Percentiles rank a stretch among this genome's conserved stretches.
Evolutionary conservation across 2,113 vertebrate species (phyloP).

Genomic region (human (Homo sapiens)): DNA sequence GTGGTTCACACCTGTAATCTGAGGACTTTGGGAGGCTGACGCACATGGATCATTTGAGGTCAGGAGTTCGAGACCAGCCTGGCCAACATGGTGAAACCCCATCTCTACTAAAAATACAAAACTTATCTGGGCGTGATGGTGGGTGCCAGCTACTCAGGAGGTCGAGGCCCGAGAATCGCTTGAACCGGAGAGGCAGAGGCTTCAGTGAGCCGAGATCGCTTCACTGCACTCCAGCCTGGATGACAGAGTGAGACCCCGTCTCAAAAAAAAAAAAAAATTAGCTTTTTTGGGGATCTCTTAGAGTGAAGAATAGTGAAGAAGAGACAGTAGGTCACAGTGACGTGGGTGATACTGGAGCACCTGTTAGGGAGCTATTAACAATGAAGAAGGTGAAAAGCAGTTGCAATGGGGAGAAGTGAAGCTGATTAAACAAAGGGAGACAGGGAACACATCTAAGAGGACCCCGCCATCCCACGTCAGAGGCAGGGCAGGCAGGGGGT

Average conservation of each 20-base stretch:
- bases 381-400: neutral
- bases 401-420: neutral
- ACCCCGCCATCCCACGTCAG: neutral
- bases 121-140: too few relatives aligned
- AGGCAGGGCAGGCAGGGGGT: neutral
- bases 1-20: too few relatives aligned
- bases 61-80: too few relatives aligned
- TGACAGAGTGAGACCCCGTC: neutral
- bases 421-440: neutral
- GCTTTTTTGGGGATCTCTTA: neutral
- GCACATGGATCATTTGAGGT: too few relatives aligned
- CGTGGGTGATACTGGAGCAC: neutral
- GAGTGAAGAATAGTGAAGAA: neutral
- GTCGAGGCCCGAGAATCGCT: neutral
- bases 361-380: fast-evolving
- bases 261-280: neutral
- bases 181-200: neutral
- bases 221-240: too few relatives aligned
- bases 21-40: too few relatives aligned
- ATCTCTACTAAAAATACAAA: too few relatives aligned
- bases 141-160: neutral
- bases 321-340: fast-evolving
- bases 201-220: too few relatives aligned
- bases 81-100: too few relatives aligned
- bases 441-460: neutral